A percentile compares a stretch with the other conserved stretches of the same genome.
Conservation (phyloP, 1,140 invertebrate species). For the Oppia nitens region DNA sequence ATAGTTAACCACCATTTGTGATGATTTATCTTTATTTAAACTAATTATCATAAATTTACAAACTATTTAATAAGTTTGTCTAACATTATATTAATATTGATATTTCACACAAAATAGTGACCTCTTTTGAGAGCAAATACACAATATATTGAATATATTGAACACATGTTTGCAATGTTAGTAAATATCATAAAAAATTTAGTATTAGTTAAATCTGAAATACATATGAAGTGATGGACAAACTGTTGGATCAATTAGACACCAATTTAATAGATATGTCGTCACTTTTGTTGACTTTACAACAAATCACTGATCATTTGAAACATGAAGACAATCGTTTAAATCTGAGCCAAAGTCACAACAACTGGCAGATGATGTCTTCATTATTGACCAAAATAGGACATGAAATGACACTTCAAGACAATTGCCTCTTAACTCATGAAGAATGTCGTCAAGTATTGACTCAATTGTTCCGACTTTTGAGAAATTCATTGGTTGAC, state of each 20-base stretch:
- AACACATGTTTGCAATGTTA: neutral
- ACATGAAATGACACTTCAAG: neutral
- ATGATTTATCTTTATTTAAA: too few species aligned
- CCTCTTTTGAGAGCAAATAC: neutral
- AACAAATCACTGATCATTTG: neutral
- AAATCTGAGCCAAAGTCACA: neutral
- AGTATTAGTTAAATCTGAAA: too few species aligned
- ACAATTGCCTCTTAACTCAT: neutral
- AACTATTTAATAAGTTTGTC: too few species aligned
- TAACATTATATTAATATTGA: too few species aligned
- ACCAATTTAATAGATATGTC: neutral
- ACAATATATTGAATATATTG: neutral
- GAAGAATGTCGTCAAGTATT: neutral
- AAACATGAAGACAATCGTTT: neutral
- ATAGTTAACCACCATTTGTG: too few species aligned
- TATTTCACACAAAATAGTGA: too few species aligned
- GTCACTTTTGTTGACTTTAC: neutral
- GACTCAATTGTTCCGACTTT: neutral
- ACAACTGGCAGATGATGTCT: neutral
- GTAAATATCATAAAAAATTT: too few species aligned
- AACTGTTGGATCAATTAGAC: neutral
- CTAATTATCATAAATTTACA: too few species aligned
- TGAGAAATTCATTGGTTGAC: neutral
- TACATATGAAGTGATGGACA: neutral
- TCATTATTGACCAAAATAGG: neutral